Conservation (phyloP, 1,140 invertebrate species). For the Macrobrachium nipponense region DNA sequence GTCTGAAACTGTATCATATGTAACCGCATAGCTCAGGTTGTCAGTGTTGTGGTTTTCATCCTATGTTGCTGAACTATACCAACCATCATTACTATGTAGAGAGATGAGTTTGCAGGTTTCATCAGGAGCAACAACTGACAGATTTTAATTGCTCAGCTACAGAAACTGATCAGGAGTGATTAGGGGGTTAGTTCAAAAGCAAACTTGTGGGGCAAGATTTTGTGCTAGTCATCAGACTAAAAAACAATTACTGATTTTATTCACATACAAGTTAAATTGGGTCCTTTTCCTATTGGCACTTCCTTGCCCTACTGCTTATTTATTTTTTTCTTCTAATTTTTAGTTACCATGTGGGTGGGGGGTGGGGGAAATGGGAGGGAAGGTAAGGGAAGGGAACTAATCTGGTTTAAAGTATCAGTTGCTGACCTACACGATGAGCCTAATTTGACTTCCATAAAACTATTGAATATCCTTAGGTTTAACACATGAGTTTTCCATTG, state of each 20-base stretch:
- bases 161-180: conserved; percentile 36
- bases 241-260: no score
- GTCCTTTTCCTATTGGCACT: conserved; percentile 7
- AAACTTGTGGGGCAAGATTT: conserved; percentile 36
- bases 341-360: background rate
- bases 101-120: conserved; percentile 10
- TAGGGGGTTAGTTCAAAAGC: conserved; percentile 18
- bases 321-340: background rate
- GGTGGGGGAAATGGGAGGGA: background rate
- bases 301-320: conserved; percentile 38
- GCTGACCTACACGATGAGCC: conserved; percentile 58
- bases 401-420: conserved; percentile 52
- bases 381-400: conserved; percentile 33
- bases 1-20: conserved; percentile 53
- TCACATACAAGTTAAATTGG: no score
- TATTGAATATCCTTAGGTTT: conserved; percentile 58
- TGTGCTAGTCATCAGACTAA: conserved; percentile 48
- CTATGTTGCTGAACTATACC: conserved; percentile 44
- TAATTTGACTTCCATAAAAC: conserved; percentile 61
- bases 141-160: conserved; percentile 46
- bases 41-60: conserved; percentile 57
- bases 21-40: conserved; percentile 59
- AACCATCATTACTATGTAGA: conserved; percentile 30
- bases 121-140: conserved; percentile 44
- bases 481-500: conserved; percentile 53